Conservation (phyloP, 2,113 vertebrate genomes). For the Pholis gunnellus region DNA sequence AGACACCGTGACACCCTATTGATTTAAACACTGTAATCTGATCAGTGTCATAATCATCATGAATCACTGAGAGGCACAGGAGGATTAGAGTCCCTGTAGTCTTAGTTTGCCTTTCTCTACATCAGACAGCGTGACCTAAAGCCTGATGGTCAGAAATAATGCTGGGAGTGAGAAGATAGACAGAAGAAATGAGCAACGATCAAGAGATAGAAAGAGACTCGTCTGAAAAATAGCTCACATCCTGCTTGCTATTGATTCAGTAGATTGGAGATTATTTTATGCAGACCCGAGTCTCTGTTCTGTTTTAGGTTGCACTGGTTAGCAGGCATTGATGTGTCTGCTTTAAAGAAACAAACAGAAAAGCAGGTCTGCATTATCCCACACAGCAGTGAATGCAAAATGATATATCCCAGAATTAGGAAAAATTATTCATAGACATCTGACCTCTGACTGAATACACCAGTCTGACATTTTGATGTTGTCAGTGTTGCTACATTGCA, state of each 20-base stretch:
- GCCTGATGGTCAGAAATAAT: constrained; percentile 54
- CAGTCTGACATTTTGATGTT: constrained; percentile 54
- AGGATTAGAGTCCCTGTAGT: constrained; percentile 44
- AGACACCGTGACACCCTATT: constrained; percentile 39
- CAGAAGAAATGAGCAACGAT: constrained; percentile 18
- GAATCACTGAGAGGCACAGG: constrained; percentile 54
- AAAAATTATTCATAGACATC: constrained; percentile 54
- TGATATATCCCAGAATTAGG: constrained; percentile 20
- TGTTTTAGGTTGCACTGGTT: constrained; percentile 28
- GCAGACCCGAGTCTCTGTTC: constrained; percentile 9
- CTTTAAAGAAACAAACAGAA: neutral
- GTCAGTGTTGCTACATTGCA: constrained; percentile 46
- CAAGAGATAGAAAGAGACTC: constrained; percentile 26
- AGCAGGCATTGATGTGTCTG: constrained; percentile 23
- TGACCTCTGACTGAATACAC: constrained; percentile 38
- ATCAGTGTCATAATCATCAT: constrained; percentile 63
- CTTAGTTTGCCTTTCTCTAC: constrained; percentile 53
- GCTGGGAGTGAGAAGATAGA: neutral
- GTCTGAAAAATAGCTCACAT: constrained; percentile 34
- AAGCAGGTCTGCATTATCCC: constrained; percentile 2
- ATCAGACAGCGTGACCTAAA: constrained; percentile 50
- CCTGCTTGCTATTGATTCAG: constrained; percentile 58
- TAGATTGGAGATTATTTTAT: constrained; percentile 38
- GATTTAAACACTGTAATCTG: constrained; percentile 67
- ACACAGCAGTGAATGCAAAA: constrained; percentile 25